Base-by-base conservation (phyloP, 2,888 invertebrate genomes). In the Harpalus rufipes region DNA sequence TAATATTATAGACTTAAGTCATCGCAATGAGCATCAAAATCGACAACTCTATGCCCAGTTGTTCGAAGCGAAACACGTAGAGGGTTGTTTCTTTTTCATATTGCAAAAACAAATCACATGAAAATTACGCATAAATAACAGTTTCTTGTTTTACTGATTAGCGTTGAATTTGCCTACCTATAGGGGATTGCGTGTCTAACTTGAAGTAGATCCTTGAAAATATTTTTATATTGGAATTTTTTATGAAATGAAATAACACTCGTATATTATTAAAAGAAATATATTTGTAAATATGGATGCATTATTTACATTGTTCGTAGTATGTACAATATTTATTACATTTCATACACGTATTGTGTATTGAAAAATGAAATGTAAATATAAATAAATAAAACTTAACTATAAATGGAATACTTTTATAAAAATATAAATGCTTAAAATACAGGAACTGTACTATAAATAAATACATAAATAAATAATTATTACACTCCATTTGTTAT, bases 381-480 rank as follows among this genome's bases (percentile, higher is more conserved):
- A 44, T 72, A 44, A 72, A 74, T 44, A 44, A 74, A 74, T 74
- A 74, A 18, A 74, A 16, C 72, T 74, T 78, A 58, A 18, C 8
- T 51, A 44, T 56, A n/a, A 78, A 7, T 41, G 56, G 58, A 58
- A 78, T 58, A 25, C 2, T 78, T 58, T 58, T 78, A 78, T 78
- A 78, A 78, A 78, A 78, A 78, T 78, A 78, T 56, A 78, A 78
- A 78, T 78, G 78, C 32, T 25, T 78, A 78, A 56, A 56, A 58
- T 78, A 78, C 12, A 78, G 78, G 78, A 78, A 78, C 78, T 78
- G 56, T 56, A 21, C 16, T 56, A 58, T 78, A 78, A 78, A 32
- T 58, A 58, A 78, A 78, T 78, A 78, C 16, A 12, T 32, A n/a
- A 78, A 32, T 78, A 58, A 78, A 78, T 74, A 14, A 78, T 56